Evolutionary conservation across 2,888 invertebrate genomes (phyloP).

Genomic region (Eupelmus urozonus): DNA sequence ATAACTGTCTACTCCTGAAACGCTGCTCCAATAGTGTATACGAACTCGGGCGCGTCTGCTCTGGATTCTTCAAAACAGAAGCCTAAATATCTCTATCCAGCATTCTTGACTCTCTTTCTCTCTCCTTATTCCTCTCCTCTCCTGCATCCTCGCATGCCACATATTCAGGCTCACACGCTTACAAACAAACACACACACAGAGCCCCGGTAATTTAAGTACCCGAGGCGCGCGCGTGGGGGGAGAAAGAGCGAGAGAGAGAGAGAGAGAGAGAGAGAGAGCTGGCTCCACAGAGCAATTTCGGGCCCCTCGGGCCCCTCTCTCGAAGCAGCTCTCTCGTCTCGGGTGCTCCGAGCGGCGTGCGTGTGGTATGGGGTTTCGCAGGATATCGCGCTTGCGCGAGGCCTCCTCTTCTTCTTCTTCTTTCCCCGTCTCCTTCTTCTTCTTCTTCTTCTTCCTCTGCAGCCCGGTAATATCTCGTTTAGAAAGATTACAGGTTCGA

Average conservation of each 20-base stretch:
- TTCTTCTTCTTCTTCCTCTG: constrained; percentile 47
- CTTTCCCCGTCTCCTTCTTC: constrained; percentile 29
- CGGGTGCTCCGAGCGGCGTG: constrained; percentile 3
- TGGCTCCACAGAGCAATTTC: too few relatives aligned
- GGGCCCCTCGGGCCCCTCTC: too few relatives aligned
- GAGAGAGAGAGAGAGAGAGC: too few relatives aligned
- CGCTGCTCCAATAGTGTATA: too few relatives aligned
- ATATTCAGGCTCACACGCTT: background rate
- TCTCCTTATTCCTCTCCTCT: constrained; percentile 8
- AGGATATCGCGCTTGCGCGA: background rate
- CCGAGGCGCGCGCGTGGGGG: constrained; percentile 23
- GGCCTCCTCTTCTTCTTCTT: constrained; percentile 15
- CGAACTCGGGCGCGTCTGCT: background rate
- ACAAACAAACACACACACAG: background rate
- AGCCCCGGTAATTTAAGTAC: constrained; percentile 61
- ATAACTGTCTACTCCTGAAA: too few relatives aligned
- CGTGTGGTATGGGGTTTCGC: constrained; percentile 55
- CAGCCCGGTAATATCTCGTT: constrained; percentile 76
- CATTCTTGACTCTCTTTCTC: constrained; percentile 36
- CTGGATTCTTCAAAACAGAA: constrained; percentile 51
- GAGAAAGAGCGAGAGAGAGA: constrained; percentile 8
- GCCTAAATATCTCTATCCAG: constrained; percentile 57
- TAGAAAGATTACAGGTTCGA: constrained; percentile 78
- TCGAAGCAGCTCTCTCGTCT: background rate
- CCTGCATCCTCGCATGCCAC: background rate